Percentiles rank a stretch among this genome's conserved stretches.
Conservation (phyloP, 2,113 vertebrate species). For the Cyphomyrus discorhynchus region DNA sequence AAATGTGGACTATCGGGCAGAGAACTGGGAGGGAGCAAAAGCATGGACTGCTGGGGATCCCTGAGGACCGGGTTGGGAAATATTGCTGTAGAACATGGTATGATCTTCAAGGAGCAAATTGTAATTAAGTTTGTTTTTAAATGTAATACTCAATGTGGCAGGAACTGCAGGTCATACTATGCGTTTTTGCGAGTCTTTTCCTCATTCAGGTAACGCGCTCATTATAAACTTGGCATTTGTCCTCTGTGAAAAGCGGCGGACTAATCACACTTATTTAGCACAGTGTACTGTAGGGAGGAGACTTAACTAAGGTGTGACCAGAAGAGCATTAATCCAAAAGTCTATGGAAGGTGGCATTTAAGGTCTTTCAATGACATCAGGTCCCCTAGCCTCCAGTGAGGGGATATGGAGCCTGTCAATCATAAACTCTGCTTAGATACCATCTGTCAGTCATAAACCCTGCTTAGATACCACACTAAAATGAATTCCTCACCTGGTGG, state of each 20-base stretch:
- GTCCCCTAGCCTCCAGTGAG: not conserved
- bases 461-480: not conserved
- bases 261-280: not conserved
- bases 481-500: not conserved
- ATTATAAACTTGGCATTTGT: not conserved
- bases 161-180: not conserved
- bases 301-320: not conserved
- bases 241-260: not conserved
- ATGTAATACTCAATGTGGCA: not conserved
- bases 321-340: not conserved
- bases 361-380: not conserved
- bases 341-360: not conserved
- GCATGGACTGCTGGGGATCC: not conserved
- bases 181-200: not conserved
- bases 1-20: not conserved
- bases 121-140: not conserved
- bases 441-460: not conserved
- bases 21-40: not conserved
- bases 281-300: not conserved
- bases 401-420: not conserved
- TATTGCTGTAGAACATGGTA: not conserved
- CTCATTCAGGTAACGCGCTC: not conserved
- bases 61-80: not conserved
- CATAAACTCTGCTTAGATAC: not conserved
- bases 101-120: not conserved